Conservation (phyloP, 2,113 vertebrate species). For the Hippocampus mohnikei region DNA sequence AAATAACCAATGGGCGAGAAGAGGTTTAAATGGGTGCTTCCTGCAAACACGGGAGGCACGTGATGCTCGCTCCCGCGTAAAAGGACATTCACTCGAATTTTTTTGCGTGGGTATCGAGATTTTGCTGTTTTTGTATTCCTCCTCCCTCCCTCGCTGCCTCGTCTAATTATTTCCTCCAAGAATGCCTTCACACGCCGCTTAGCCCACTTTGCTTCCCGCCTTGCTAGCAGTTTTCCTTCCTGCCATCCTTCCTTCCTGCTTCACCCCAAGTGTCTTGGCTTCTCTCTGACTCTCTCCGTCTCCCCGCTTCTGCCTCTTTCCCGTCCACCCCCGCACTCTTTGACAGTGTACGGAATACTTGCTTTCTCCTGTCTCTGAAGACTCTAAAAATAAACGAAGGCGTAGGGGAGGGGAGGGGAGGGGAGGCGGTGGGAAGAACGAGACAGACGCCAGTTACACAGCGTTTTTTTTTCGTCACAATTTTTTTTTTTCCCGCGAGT, state of each 20-base stretch:
- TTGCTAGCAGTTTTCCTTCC: conserved; percentile 18
- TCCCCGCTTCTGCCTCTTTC: conserved; percentile 26
- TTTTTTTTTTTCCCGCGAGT: conserved; percentile 25
- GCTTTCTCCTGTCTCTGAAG: conserved; percentile 53
- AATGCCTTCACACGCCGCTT: conserved; percentile 24
- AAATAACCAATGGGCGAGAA: neutral
- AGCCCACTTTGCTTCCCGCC: conserved; percentile 4
- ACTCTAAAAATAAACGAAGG: conserved; percentile 62
- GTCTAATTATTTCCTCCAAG: conserved; percentile 14
- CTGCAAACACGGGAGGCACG: neutral
- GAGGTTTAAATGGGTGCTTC: neutral
- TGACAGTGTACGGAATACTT: conserved; percentile 55
- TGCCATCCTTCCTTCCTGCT: conserved; percentile 17
- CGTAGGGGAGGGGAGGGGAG: conserved; percentile 19
- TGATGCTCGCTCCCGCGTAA: neutral
- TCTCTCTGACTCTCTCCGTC: conserved; percentile 29
- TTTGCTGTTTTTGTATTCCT: conserved; percentile 1
- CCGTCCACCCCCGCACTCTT: conserved; percentile 49
- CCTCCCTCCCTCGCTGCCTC: conserved; percentile 26
- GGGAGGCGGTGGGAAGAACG: conserved; percentile 16
- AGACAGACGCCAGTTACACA: conserved; percentile 52
- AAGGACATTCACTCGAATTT: neutral
- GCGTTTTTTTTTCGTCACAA: conserved; percentile 34
- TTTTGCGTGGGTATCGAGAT: conserved; percentile 9
- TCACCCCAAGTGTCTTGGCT: conserved; percentile 40